phyloP scores from a whole-genome alignment of 2,888 invertebrate genomes.

The Morpho achilles region DNA sequence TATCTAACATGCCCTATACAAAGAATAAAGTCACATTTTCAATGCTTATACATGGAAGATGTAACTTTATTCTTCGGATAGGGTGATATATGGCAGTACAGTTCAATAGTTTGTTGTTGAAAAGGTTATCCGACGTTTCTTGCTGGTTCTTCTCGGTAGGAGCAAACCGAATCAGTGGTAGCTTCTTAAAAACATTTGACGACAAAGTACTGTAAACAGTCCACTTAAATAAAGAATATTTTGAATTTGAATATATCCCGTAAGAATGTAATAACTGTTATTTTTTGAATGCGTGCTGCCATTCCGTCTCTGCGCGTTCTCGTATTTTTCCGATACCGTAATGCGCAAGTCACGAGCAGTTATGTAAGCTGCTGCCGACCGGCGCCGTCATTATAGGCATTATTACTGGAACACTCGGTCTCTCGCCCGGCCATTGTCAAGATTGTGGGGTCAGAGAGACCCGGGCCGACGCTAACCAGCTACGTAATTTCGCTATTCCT shows the following conservation, averaged over 20 bases:
- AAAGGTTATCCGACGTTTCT: too few relatives aligned
- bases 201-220: too few relatives aligned
- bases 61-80: too few relatives aligned
- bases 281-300: conserved; percentile 17
- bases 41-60: too few relatives aligned
- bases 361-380: conserved; percentile 74
- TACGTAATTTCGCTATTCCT: conserved; percentile 71
- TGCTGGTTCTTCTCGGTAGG: too few relatives aligned
- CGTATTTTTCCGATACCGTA: conserved; percentile 74
- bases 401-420: conserved; percentile 64
- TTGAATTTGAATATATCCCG: neutral
- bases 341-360: conserved; percentile 78
- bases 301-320: conserved; percentile 37
- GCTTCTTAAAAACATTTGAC: too few relatives aligned
- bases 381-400: conserved; percentile 72
- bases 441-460: conserved; percentile 74
- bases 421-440: conserved; percentile 71
- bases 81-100: too few relatives aligned
- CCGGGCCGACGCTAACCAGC: conserved; percentile 52
- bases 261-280: conserved; percentile 7
- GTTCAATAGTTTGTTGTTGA: too few relatives aligned
- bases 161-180: too few relatives aligned
- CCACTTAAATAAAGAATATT: too few relatives aligned
- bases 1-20: too few relatives aligned
- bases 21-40: too few relatives aligned